Conservation (phyloP, 2,797 vertebrate genomes). For the Pangasius larnaudii region DNA sequence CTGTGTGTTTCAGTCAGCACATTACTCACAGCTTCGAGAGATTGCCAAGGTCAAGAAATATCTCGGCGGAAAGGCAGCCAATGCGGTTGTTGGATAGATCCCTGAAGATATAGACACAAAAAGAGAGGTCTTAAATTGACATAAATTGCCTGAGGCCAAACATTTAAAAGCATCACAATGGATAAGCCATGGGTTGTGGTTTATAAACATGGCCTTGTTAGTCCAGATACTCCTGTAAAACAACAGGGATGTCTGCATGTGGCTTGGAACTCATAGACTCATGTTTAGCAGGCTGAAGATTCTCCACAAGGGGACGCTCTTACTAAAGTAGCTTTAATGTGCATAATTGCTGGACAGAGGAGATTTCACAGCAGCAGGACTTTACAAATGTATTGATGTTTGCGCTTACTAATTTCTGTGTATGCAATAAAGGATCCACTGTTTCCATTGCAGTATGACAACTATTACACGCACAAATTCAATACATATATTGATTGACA, state of each 20-base stretch:
- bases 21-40: constrained; percentile 90
- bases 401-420: neutral
- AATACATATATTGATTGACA: neutral
- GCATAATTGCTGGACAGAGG: neutral
- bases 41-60: constrained; percentile 84
- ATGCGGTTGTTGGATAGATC: constrained; percentile 93
- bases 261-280: neutral
- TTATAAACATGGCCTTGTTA: constrained; percentile 28
- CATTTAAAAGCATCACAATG: constrained; percentile 47
- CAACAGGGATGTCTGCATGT: constrained; percentile 12
- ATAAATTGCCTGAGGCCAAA: constrained; percentile 49
- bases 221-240: constrained; percentile 5
- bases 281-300: neutral
- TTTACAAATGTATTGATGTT: neutral
- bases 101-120: constrained; percentile 71
- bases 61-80: constrained; percentile 87
- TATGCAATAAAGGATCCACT: neutral
- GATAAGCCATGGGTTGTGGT: constrained; percentile 22
- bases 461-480: neutral
- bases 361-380: neutral
- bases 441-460: neutral
- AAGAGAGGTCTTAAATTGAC: constrained; percentile 48
- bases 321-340: neutral
- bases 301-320: neutral
- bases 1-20: constrained; percentile 32